Percentiles rank a stretch among this genome's conserved stretches.
Evolutionary conservation across 2,888 invertebrate genomes (phyloP).

Genomic region (Himalopsyche kuldschensis): DNA sequence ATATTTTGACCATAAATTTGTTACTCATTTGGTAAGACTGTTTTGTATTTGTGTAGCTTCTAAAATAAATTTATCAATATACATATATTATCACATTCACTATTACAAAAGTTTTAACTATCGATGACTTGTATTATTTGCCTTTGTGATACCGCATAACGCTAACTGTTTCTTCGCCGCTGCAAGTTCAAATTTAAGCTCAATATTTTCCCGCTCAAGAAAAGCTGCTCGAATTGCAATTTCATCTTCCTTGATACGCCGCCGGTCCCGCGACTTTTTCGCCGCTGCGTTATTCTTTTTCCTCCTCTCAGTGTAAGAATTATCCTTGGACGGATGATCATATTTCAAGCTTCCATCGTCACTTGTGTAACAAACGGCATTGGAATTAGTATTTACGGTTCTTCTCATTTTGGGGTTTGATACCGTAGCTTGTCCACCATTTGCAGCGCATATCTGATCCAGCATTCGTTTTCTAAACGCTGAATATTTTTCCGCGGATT

Average conservation of each 20-base stretch:
- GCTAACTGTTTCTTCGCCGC: slow-evolving; percentile 66
- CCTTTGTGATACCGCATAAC: background rate
- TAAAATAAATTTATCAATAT: background rate
- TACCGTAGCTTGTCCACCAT: slow-evolving; percentile 58
- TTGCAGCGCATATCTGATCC: slow-evolving; percentile 65
- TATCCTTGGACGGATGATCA: slow-evolving; percentile 63
- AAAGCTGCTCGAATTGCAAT: slow-evolving; percentile 86
- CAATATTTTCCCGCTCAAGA: slow-evolving; percentile 85
- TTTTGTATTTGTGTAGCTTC: too few relatives aligned
- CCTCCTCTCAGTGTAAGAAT: slow-evolving; percentile 84
- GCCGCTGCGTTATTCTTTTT: slow-evolving; percentile 94
- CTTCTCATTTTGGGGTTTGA: slow-evolving; percentile 76
- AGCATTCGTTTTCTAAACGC: slow-evolving; percentile 72
- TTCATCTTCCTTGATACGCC: slow-evolving; percentile 89
- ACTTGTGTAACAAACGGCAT: slow-evolving; percentile 31
- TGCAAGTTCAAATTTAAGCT: slow-evolving; percentile 70
- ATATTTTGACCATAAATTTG: too few relatives aligned
- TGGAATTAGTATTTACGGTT: slow-evolving; percentile 48
- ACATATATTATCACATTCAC: background rate
- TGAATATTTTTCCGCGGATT: slow-evolving; percentile 68
- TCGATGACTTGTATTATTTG: background rate
- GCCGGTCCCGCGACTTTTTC: slow-evolving; percentile 87
- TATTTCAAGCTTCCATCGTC: slow-evolving; percentile 39
- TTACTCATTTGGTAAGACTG: too few relatives aligned
- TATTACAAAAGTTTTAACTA: background rate